Evolutionary conservation across 1,140 invertebrate species (phyloP), one percentile per base, ranked within the genome.

Genomic region (Linepithema humile): DNA sequence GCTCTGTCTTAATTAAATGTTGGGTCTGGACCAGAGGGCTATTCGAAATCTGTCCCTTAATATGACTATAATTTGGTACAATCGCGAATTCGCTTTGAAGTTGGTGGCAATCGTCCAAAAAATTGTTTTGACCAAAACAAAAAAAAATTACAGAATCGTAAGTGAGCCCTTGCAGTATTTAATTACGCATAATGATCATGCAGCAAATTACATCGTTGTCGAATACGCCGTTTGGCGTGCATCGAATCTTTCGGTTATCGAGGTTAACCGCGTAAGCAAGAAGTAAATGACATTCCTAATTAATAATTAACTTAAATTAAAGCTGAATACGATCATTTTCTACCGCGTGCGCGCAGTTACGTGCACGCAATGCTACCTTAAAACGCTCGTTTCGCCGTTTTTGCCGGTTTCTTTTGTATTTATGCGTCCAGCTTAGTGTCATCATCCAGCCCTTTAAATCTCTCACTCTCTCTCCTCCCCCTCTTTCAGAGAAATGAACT

Each of bases 1-100:
- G 38, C 59, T 43, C 53, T 40, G 57, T 55, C 43, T 43, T 88
- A 88, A 86, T 90, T 83, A 86, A 83, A 29, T 70, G 50, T 57
- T 82, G 23, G 23, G n/a, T 3, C 32, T 38, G 35, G n/a, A n/a
- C n/a, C n/a, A n/a, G n/a, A n/a, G n/a, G n/a, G 57, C 82, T 2
- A 45, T 53, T 29, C 38, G 32, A 0, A 26, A n/a, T 43, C 43
- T 77, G 55, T 70, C 26, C 38, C 29, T 15, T 32, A 3, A 5
- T 20, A 15, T 32, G 32, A 5, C 67, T 45, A 50, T 64, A 55
- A 82, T 82, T 86, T 55, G 10, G 38, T 72, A 55, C 69, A 73
- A 82, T 15, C 17, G 20, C 17, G 20, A 43, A 5, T 62, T 35
- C 45, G 23, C 17, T 35, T 29, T 69, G 38, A 70, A 40, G 6